Base-by-base conservation (phyloP, 2,888 invertebrate genomes). In the Epirrita christyi region DNA sequence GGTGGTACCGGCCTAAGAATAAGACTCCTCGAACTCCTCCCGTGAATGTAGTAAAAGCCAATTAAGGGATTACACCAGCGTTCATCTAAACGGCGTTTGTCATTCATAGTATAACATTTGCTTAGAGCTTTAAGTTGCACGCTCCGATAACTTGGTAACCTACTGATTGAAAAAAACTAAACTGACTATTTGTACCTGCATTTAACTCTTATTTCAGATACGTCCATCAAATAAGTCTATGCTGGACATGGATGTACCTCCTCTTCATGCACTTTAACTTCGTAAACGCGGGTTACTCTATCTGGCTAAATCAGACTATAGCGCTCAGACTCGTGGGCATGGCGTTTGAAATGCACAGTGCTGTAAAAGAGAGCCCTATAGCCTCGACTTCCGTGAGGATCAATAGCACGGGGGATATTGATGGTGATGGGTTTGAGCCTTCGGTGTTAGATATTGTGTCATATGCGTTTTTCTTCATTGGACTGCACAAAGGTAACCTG, bases 311-410 rank as follows among this genome's bases (percentile, higher is more conserved):
- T 75, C 96, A 98, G 93, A 94, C 96, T 64, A 86, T 97, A 62
- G 97, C 97, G 0, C 85, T 98, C 7, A 95, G 97, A 79, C 93
- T 97, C 66, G 95, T 97, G 3, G 97, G 97, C 0, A 79, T 98
- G 51, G 96, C 97, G 1, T 97, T 96, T 80, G 98, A 98, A 88
- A 88, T 97, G 78, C 72, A 76, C 74, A 73, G 74, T 66, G 73
- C 64, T 8, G 75, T 75, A 8, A 75, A 66, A 53, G 10, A 43
- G 5, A 73, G 61, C 48, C 13, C 40, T 64, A 32, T 32, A 88
- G 81, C 82, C 5, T 15, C 58, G 0, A 58, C 63, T 5, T 46
- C 60, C 10, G 47, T 61, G 13, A 73, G 63, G 66, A 11, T 63
- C 14, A 55, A 58, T 9, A 54, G 64, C 6, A 47, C 47, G 14